Base-by-base conservation (phyloP, 2,888 invertebrate genomes). In the Abrostola triplasia region DNA sequence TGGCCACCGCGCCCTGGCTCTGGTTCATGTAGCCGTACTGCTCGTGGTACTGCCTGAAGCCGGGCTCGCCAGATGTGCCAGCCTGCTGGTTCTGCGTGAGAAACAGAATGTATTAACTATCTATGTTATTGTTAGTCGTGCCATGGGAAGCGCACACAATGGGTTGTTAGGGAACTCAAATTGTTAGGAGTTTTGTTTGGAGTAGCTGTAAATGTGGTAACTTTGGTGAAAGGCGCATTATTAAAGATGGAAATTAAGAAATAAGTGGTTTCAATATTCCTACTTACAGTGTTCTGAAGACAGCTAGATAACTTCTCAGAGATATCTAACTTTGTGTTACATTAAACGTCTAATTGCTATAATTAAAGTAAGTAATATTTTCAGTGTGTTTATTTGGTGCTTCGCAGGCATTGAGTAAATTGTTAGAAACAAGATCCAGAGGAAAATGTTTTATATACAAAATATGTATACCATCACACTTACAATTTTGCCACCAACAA, bases 1-100 rank as follows among this genome's bases (percentile, higher is more conserved):
- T 88, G 5, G 88, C 81, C 8, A 90, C 84, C 0, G 90, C 89
- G 11, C 89, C 90, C 75, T 90, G 95, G 68, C 84, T 89, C 73
- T 90, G 91, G 63, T 84, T 90, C 81, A 95, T 95, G 79, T 95
- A 93, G 47, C 93, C 91, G 88, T 95, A 95, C 78, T 92, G 95
- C 47, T 95, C 95, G 80, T 95, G 92, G 84, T 95, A 96, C 70
- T 95, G 91, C 69, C 95, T 87, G 79, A 92, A 93, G 82, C 95
- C 94, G n/a, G 88, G 85, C 42, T 72, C 71, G 35, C 59, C 72
- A 65, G 95, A 94, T 49, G 95, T 91, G 58, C 95, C 93, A 49
- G 95, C 91, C 84, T 95, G 95, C 72, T 93, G 93, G 77, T 94
- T 94, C 93, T 95, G 95, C 50, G 81, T 79, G 79, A 76, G 81